A percentile compares a stretch with the other conserved stretches of the same genome.
Conservation (phyloP, 2,888 invertebrate species). For the Theodoxus fluviatilis region DNA sequence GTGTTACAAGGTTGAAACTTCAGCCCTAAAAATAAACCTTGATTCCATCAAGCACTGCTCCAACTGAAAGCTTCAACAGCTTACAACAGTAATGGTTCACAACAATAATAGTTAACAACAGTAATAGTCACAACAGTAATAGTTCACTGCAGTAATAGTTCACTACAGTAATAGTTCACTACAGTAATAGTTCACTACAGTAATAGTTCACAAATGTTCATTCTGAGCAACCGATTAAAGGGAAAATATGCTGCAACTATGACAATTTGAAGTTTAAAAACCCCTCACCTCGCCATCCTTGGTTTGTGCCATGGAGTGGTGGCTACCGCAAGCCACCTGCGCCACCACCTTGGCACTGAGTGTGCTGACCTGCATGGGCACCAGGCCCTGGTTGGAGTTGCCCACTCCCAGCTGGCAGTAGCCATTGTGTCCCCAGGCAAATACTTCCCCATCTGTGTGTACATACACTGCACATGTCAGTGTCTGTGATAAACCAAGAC, state of each 20-base stretch:
- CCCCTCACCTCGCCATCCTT: slow-evolving; percentile 69
- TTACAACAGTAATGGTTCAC: no score
- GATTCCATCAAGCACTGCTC: no score
- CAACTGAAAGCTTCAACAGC: no score
- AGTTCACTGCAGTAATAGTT: no score
- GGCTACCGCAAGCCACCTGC: slow-evolving; percentile 71
- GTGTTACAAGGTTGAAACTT: no score
- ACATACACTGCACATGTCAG: no score
- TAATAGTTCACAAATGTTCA: background rate
- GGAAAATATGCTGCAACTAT: background rate
- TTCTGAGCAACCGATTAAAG: background rate
- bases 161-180: no score
- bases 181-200: no score
- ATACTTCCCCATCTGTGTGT: slow-evolving; percentile 70
- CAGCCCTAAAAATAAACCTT: no score
- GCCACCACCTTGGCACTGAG: slow-evolving; percentile 67
- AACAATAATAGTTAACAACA: no score
- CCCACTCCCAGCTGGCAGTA: slow-evolving; percentile 72
- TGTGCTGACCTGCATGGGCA: slow-evolving; percentile 68
- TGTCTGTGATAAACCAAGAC: no score
- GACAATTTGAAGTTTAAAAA: background rate
- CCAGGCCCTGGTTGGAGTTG: slow-evolving; percentile 68
- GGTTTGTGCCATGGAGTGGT: slow-evolving; percentile 71
- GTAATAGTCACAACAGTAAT: no score
- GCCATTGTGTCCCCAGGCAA: slow-evolving; percentile 72